Evolutionary conservation across 2,888 invertebrate genomes (phyloP).

Genomic region (Branchipolynoe longqiensis): DNA sequence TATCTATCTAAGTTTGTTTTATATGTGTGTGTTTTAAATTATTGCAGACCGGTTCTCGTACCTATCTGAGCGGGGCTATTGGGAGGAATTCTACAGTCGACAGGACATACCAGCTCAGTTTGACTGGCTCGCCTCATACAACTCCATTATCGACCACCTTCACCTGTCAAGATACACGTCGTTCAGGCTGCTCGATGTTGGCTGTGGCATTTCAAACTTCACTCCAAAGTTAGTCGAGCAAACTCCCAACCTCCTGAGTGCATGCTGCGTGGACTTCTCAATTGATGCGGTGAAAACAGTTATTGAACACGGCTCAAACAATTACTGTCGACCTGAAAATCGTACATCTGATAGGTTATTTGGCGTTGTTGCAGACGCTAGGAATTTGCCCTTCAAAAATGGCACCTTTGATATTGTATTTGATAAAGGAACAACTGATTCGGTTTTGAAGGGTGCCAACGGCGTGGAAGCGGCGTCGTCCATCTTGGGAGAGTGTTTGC

Average conservation of each 20-base stretch:
- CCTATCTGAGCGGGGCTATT: conserved; percentile 6
- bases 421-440: conserved; percentile 52
- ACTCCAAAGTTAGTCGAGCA: background rate
- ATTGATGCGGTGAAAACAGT: background rate
- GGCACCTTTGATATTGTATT: conserved; percentile 41
- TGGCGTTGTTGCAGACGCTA: conserved; percentile 35
- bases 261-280: conserved; percentile 37
- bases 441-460: background rate
- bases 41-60: conserved; percentile 39
- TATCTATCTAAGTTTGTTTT: too few relatives aligned
- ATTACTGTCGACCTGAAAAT: too few relatives aligned
- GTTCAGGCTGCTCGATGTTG: conserved; percentile 9
- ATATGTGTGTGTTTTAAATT: too few relatives aligned
- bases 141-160: background rate
- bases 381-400: background rate
- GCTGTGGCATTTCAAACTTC: conserved; percentile 19
- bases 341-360: background rate
- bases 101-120: background rate
- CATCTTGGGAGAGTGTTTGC: conserved; percentile 15
- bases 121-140: conserved; percentile 32
- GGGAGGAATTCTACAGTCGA: conserved; percentile 27
- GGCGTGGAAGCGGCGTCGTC: background rate
- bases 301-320: background rate
- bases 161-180: background rate
- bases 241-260: background rate